These are phyloP conservation scores for Glyphotaelius pellucidus DNA, from an alignment of 2,888 invertebrate species.

Conservation along the genomic window DNA sequence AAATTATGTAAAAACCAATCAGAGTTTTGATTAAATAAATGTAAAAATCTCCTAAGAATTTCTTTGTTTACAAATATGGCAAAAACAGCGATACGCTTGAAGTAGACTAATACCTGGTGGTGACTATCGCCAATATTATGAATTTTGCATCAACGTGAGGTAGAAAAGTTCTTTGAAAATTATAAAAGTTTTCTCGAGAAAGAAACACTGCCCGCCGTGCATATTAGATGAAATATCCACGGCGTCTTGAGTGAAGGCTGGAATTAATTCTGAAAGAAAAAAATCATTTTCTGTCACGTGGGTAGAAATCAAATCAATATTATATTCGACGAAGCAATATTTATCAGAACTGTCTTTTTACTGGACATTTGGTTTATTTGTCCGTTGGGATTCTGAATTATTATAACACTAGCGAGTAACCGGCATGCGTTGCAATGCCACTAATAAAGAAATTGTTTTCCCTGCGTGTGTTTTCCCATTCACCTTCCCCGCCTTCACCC, in stretches of 20 bases:
- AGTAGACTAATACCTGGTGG: background rate
- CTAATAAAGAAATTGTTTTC: no score
- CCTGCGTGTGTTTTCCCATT: no score
- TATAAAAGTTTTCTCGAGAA: background rate
- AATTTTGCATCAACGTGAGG: background rate
- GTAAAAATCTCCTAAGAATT: no score
- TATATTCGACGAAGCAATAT: background rate
- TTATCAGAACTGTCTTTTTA: background rate
- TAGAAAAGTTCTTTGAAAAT: background rate
- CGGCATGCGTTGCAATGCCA: no score
- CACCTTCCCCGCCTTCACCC: no score
- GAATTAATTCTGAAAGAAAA: background rate
- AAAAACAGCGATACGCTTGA: no score
- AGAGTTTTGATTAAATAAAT: no score
- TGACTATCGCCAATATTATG: background rate
- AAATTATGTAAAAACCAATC: no score
- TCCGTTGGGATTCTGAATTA: background rate
- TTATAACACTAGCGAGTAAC: background rate
- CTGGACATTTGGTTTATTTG: background rate
- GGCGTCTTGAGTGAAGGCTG: background rate
- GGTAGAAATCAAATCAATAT: background rate
- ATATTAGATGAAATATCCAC: background rate
- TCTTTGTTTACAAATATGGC: no score
- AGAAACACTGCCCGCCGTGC: background rate
- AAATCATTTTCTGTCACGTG: background rate